Conservation (phyloP, 2,113 vertebrate species). For the Nicator chloris region DNA sequence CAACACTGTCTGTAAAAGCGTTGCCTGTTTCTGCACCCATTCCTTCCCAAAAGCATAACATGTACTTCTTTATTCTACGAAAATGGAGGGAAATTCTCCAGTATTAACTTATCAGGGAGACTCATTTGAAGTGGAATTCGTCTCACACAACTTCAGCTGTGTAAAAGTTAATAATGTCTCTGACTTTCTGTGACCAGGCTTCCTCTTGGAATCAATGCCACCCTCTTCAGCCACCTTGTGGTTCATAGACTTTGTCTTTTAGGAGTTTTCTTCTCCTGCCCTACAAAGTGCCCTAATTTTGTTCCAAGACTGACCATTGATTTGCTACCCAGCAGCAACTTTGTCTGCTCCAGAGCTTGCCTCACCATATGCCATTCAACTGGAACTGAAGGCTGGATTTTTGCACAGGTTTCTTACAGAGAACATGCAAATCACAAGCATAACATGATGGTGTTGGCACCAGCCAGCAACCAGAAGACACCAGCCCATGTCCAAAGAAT, state of each 20-base stretch:
- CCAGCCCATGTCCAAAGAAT: background rate
- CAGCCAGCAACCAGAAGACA: background rate
- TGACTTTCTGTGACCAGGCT: background rate
- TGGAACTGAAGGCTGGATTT: background rate
- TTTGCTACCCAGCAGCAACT: background rate
- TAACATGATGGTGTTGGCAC: background rate
- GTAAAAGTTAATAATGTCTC: background rate
- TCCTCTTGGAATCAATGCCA: background rate
- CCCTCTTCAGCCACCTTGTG: background rate
- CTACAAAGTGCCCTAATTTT: background rate
- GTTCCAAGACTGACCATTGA: background rate
- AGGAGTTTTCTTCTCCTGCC: background rate
- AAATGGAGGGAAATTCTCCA: background rate
- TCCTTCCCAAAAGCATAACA: background rate
- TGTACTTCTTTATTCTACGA: background rate
- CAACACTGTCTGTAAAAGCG: background rate
- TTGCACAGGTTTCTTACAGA: background rate
- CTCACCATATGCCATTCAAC: background rate
- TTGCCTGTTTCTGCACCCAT: background rate
- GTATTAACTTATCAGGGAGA: background rate
- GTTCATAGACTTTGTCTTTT: background rate
- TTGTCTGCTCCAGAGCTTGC: background rate
- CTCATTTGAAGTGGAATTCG: background rate
- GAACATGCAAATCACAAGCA: background rate
- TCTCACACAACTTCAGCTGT: background rate